Conservation (phyloP, 2,113 vertebrate species). For the Eupsittula cactorum region DNA sequence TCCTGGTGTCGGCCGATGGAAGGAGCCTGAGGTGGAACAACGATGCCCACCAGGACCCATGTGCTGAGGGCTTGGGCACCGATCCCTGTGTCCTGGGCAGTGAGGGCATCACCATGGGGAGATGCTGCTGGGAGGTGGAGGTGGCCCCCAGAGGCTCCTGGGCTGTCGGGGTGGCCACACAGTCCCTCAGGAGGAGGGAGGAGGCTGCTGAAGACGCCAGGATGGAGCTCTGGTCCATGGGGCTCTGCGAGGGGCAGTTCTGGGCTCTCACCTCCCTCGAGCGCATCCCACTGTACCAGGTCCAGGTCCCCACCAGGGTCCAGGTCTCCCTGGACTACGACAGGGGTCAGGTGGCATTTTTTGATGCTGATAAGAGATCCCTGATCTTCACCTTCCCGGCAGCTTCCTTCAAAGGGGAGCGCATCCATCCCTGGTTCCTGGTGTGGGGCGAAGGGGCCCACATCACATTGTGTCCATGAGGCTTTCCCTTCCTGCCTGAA, state of each 20-base stretch:
- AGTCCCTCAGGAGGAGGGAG: neutral
- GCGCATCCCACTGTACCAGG: fast-evolving
- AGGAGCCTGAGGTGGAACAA: neutral
- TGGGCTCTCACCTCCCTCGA: slow-evolving; percentile 20
- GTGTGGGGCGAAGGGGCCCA: neutral
- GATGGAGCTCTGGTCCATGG: slow-evolving; percentile 10
- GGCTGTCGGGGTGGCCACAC: slow-evolving; percentile 2
- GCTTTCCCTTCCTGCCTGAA: neutral
- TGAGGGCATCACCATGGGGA: neutral
- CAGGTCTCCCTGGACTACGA: slow-evolving; percentile 12
- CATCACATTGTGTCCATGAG: neutral
- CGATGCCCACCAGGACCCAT: fast-evolving
- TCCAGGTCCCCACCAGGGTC: neutral
- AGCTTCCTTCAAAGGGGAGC: neutral
- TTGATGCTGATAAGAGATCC: neutral
- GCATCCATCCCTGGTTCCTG: neutral
- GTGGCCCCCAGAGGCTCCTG: neutral
- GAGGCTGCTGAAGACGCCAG: fast-evolving
- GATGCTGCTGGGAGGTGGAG: slow-evolving; percentile 34
- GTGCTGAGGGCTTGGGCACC: fast-evolving
- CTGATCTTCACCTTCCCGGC: neutral
- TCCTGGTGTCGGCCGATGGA: neutral
- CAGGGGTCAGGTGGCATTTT: neutral
- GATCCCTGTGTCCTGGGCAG: neutral
- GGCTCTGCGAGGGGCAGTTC: neutral